Conservation (phyloP, 1,140 invertebrate species). For the Bathynomus jamesi region DNA sequence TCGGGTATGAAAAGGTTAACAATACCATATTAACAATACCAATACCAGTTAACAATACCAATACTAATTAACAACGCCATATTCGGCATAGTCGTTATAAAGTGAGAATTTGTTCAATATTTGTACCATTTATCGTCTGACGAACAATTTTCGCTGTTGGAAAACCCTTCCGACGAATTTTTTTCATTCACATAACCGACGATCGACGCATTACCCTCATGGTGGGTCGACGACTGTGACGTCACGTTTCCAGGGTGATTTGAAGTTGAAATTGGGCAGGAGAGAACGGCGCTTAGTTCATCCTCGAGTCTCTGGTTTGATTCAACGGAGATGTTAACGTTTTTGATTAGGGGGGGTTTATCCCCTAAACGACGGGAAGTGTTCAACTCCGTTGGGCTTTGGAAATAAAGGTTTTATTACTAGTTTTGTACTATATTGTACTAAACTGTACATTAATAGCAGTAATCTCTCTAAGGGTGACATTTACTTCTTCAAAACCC, state of each 20-base stretch:
- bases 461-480: too few species aligned
- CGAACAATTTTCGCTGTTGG: background rate
- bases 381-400: conserved; percentile 79
- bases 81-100: too few species aligned
- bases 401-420: conserved; percentile 39
- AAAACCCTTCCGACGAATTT: conserved; percentile 37
- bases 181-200: conserved; percentile 44
- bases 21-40: too few species aligned
- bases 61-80: too few species aligned
- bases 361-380: conserved; percentile 69
- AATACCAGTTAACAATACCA: too few species aligned
- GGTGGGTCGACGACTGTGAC: conserved; percentile 46
- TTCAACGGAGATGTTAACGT: conserved; percentile 60
- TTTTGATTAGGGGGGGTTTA: conserved; percentile 72
- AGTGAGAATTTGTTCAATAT: too few species aligned
- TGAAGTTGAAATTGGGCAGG: conserved; percentile 18
- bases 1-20: too few species aligned
- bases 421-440: too few species aligned
- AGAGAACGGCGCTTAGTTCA: conserved; percentile 24
- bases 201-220: conserved; percentile 9
- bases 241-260: conserved; percentile 29
- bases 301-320: conserved; percentile 38
- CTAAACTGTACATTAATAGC: too few species aligned
- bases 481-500: too few species aligned
- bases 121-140: background rate